These are phyloP conservation scores for Neolamprologus longior DNA, from an alignment of 2,113 vertebrate genomes.

Conservation along the genomic window DNA sequence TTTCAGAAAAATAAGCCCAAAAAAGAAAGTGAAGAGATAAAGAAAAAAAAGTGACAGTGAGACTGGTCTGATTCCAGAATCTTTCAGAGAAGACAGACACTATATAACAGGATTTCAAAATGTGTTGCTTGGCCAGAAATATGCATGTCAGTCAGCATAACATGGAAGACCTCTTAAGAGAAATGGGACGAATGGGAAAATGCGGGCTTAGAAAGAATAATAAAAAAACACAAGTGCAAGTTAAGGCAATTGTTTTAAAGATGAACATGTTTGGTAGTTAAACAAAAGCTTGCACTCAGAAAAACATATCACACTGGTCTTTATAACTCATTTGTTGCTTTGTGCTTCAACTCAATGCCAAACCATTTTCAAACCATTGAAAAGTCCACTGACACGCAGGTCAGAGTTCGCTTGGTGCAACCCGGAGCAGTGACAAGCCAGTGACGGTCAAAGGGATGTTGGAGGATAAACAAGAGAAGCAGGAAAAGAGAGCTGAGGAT, in stretches of 20 bases:
- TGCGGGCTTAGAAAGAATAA: background rate
- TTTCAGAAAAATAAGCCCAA: background rate
- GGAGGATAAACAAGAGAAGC: slow-evolving; percentile 64
- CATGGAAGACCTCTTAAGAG: background rate
- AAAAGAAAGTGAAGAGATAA: background rate
- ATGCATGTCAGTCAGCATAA: background rate
- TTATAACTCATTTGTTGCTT: background rate
- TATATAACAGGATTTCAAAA: background rate
- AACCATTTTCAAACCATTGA: background rate
- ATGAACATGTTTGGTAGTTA: background rate
- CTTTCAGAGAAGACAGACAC: background rate
- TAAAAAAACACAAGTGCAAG: background rate
- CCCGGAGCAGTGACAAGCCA: slow-evolving; percentile 29
- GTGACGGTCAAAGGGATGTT: slow-evolving; percentile 36
- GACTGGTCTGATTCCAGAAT: background rate
- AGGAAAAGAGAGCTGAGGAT: slow-evolving; percentile 59
- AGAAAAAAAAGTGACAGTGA: background rate
- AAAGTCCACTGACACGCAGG: slow-evolving; percentile 25
- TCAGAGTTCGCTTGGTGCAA: slow-evolving; percentile 14
- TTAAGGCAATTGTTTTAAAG: background rate
- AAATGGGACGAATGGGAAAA: background rate
- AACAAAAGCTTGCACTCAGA: background rate
- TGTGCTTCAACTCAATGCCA: background rate
- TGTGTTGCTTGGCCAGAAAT: background rate
- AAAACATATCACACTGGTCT: background rate